These are phyloP conservation scores for Actias luna DNA, from an alignment of 2,888 invertebrate species.

Conservation along the genomic window DNA sequence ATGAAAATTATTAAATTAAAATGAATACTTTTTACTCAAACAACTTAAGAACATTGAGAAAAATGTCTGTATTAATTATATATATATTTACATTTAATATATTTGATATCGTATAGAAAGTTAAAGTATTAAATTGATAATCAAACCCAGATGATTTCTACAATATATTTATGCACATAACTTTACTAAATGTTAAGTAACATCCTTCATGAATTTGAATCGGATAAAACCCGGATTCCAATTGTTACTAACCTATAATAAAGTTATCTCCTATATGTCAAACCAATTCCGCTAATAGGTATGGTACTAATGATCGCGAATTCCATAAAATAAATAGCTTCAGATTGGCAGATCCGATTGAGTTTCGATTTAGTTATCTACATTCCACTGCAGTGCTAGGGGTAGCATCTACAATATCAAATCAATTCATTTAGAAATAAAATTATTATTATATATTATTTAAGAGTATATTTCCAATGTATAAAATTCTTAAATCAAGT, in stretches of 20 bases:
- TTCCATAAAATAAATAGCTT: too few relatives aligned
- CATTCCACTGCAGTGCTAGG: too few relatives aligned
- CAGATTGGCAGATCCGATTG: too few relatives aligned
- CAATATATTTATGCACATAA: neutral
- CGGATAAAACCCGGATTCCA: neutral
- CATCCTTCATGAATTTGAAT: neutral
- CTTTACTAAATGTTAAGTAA: neutral
- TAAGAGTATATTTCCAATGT: too few relatives aligned
- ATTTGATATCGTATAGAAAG: neutral
- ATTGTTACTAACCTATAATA: neutral
- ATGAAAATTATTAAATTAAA: neutral
- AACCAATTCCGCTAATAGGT: conserved; percentile 1
- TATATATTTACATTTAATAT: too few relatives aligned
- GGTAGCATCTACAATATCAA: too few relatives aligned
- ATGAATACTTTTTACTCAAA: neutral
- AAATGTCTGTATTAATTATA: neutral
- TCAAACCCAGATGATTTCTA: neutral
- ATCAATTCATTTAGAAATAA: too few relatives aligned
- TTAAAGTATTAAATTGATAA: neutral
- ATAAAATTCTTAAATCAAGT: too few relatives aligned
- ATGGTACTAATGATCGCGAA: conserved; percentile 11
- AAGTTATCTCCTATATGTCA: conserved; percentile 11
- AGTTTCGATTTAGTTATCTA: too few relatives aligned
- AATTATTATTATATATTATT: too few relatives aligned
- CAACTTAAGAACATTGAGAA: neutral